These are phyloP conservation scores for Cladorhizidae sp. DNA, from an alignment of 37 sponge, comb jelly and placozoan species.

Conservation along the genomic window DNA sequence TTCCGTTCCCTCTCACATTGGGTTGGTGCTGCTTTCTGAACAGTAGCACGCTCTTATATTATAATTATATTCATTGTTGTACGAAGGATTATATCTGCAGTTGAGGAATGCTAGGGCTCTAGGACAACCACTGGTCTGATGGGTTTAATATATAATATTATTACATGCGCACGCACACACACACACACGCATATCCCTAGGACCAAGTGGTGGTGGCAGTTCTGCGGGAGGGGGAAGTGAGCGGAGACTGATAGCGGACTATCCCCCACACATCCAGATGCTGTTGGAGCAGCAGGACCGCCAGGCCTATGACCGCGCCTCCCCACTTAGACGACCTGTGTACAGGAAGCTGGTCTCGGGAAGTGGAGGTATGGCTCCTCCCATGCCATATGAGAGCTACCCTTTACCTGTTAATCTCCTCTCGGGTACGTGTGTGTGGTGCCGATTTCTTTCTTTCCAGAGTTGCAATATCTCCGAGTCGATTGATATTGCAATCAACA, in stretches of 20 bases:
- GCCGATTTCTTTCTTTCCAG: no score
- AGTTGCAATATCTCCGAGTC: no score
- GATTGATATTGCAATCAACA: no score
- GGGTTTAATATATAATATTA: no score
- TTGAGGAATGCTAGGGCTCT: no score
- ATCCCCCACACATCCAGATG: slow-evolving; percentile 64
- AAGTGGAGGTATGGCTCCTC: slow-evolving; percentile 23
- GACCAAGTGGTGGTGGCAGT: slow-evolving; percentile 3
- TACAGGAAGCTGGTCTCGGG: slow-evolving; percentile 45
- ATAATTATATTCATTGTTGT: no score
- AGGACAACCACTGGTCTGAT: no score
- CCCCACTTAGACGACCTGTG: slow-evolving; percentile 49
- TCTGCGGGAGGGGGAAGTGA: slow-evolving; percentile 29
- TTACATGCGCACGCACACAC: no score
- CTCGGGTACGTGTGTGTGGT: neutral
- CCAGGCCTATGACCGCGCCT: slow-evolving; percentile 50
- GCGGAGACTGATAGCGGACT: slow-evolving; percentile 39
- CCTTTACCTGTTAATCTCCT: neutral
- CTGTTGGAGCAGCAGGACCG: slow-evolving; percentile 58
- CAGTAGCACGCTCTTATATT: no score
- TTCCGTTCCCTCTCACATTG: no score
- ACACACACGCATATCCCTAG: neutral
- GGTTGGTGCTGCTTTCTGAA: no score
- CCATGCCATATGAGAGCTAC: neutral
- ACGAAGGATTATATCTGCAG: no score